These are phyloP conservation scores for Apamea anceps DNA, from an alignment of 2,888 invertebrate genomes.

Conservation along the genomic window DNA sequence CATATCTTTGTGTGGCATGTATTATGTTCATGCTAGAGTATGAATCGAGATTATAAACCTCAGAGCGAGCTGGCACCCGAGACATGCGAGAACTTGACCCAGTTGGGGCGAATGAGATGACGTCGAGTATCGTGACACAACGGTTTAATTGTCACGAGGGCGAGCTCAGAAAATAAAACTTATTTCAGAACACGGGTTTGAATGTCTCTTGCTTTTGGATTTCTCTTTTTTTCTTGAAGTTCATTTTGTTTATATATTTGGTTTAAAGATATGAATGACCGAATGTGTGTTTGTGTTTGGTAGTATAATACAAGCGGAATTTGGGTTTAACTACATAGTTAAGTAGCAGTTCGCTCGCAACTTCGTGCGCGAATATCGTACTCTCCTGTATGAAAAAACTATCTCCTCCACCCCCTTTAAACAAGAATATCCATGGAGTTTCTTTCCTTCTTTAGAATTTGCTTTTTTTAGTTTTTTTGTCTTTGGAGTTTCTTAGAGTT, in stretches of 20 bases:
- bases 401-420: background rate
- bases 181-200: conserved; percentile 12
- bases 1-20: background rate
- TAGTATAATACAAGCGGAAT: background rate
- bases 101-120: conserved; percentile 24
- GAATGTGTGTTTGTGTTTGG: background rate
- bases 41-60: conserved; percentile 11
- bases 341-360: background rate
- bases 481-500: no score
- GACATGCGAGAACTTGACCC: conserved; percentile 46
- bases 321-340: background rate
- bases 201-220: background rate
- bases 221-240: background rate
- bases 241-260: background rate
- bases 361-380: background rate
- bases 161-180: conserved; percentile 11
- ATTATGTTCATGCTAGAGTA: background rate
- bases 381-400: background rate
- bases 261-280: background rate
- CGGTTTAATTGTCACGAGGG: conserved; percentile 24
- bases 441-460: background rate
- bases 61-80: conserved; percentile 6
- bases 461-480: no score
- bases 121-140: conserved; percentile 23
- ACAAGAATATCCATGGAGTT: background rate